Conservation (phyloP, 2,113 vertebrate species). For the Corvus hawaiiensis region DNA sequence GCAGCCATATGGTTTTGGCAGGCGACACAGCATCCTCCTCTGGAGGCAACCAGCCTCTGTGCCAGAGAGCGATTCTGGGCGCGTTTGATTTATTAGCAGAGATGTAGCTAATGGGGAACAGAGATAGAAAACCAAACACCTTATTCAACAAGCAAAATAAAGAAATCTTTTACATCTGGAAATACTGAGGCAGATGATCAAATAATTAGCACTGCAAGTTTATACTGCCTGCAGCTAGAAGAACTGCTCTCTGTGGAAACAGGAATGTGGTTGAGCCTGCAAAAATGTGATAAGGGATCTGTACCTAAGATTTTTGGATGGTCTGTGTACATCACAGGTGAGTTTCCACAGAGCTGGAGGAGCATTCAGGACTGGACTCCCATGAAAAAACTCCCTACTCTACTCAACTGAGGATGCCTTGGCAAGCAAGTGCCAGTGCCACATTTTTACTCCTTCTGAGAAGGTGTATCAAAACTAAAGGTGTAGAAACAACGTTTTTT, state of each 20-base stretch:
- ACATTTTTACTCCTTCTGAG: not conserved
- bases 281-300: not conserved
- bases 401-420: not conserved
- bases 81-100: not conserved
- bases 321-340: not conserved
- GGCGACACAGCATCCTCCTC: not conserved
- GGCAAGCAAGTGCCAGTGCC: not conserved
- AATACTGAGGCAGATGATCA: conserved; percentile 9
- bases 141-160: conserved; percentile 22
- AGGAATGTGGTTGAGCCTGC: not conserved
- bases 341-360: not conserved
- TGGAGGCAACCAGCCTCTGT: not conserved
- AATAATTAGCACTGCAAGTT: conserved; percentile 35
- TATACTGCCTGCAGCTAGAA: conserved; percentile 40
- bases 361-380: not conserved
- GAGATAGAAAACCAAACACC: not conserved
- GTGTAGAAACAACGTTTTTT: not conserved
- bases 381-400: not conserved
- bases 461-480: not conserved
- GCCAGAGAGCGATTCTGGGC: not conserved
- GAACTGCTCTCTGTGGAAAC: not conserved
- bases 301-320: not conserved
- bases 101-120: not conserved
- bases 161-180: conserved; percentile 39
- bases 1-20: not conserved